Conservation (phyloP, 2,113 vertebrate genomes). For the Rhineura floridana region DNA sequence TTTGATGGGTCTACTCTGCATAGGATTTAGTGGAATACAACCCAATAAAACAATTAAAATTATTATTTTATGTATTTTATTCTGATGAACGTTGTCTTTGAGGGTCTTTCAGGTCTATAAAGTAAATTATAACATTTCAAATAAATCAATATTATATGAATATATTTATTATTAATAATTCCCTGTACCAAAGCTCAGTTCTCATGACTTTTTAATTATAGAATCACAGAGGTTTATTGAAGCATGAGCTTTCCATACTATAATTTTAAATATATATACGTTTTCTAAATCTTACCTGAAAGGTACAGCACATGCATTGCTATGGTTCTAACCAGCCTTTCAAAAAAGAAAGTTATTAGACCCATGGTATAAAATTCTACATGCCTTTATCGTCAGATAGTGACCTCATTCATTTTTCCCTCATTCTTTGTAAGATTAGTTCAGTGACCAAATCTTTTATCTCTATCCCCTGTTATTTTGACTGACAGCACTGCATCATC, state of each 20-base stretch:
- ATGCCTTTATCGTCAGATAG: slow-evolving; percentile 3
- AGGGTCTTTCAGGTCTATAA: not conserved
- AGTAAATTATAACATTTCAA: not conserved
- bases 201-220: not conserved
- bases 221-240: slow-evolving; percentile 4
- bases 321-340: fast-evolving
- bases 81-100: no score
- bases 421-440: not conserved
- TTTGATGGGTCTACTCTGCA: no score
- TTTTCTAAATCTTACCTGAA: slow-evolving; percentile 9
- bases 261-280: not conserved
- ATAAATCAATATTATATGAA: not conserved
- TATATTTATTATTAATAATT: not conserved
- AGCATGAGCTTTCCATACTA: slow-evolving; percentile 12
- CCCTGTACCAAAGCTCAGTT: not conserved
- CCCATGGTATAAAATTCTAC: not conserved
- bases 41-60: no score
- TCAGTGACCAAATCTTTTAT: slow-evolving; percentile 1
- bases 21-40: no score
- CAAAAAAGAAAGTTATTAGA: not conserved
- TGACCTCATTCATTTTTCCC: slow-evolving; percentile 2
- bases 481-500: not conserved
- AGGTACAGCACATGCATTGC: slow-evolving; percentile 20
- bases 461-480: slow-evolving; percentile 14
- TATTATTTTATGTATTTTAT: no score